Percentiles rank a stretch among this genome's conserved stretches.
These are phyloP conservation scores for Ectropis crepuscularia DNA, from an alignment of 2,888 invertebrate species.

Conservation along the genomic window DNA sequence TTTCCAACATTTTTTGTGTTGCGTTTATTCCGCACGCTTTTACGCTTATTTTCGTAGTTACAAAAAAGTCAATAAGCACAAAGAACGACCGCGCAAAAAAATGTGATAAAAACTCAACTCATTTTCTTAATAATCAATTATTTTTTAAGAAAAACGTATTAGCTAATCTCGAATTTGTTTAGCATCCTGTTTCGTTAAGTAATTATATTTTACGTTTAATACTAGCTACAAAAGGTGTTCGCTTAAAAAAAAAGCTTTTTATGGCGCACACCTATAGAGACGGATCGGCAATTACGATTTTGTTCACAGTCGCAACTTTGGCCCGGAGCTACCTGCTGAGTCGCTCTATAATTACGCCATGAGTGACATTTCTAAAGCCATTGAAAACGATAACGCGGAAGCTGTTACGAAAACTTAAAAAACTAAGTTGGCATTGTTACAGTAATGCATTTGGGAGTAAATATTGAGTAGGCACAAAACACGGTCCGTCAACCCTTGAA, in stretches of 20 bases:
- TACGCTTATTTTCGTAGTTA: background rate
- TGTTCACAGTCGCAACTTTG: constrained; percentile 64
- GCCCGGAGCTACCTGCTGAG: constrained; percentile 75
- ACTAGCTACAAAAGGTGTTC: constrained; percentile 59
- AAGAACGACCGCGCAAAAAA: background rate
- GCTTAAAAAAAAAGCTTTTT: constrained; percentile 58
- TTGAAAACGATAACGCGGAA: constrained; percentile 85
- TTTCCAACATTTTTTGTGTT: constrained; percentile 28
- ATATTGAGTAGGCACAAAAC: constrained; percentile 82
- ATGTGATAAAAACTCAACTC: background rate
- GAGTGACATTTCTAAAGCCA: constrained; percentile 79
- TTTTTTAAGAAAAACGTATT: constrained; percentile 1
- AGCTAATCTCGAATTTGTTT: constrained; percentile 4
- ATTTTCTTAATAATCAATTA: background rate
- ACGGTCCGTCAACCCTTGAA: constrained; percentile 80
- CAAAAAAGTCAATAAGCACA: background rate
- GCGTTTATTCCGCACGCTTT: background rate
- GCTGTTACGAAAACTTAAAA: constrained; percentile 81
- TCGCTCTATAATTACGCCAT: constrained; percentile 79
- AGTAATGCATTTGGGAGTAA: constrained; percentile 84
- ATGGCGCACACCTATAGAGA: constrained; percentile 60
- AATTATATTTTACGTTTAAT: constrained; percentile 51
- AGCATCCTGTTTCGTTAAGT: constrained; percentile 36
- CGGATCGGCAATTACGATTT: constrained; percentile 73
- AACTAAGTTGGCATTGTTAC: constrained; percentile 82